phyloP scores from a whole-genome alignment of 1,140 invertebrate species.

The Cyphomyrmex costatus region DNA sequence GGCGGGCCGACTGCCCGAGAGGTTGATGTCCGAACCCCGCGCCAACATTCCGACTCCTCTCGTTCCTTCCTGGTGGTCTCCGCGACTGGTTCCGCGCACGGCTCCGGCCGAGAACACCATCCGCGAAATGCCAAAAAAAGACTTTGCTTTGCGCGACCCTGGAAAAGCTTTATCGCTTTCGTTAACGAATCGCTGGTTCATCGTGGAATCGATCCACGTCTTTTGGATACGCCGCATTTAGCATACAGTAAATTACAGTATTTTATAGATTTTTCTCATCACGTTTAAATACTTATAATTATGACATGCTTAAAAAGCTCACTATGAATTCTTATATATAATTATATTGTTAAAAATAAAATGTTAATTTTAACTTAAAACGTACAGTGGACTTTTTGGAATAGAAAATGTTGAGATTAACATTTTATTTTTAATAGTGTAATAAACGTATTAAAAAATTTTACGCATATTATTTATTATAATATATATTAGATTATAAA shows the following conservation, averaged over 20 bases:
- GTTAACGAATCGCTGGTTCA: constrained; percentile 49
- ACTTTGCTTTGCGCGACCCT: neutral
- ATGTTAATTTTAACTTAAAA: too few relatives aligned
- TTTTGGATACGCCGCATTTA: neutral
- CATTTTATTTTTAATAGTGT: too few relatives aligned
- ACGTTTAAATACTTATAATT: neutral
- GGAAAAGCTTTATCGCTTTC: constrained; percentile 55
- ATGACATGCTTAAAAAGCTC: neutral
- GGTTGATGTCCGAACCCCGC: constrained; percentile 80
- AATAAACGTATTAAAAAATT: neutral
- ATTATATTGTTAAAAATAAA: neutral
- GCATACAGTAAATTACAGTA: neutral
- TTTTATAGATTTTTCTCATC: neutral
- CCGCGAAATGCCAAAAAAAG: constrained; percentile 19
- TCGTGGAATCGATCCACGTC: neutral
- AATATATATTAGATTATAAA: neutral
- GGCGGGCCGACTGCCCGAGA: constrained; percentile 67
- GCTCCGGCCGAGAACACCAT: neutral
- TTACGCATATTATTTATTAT: neutral
- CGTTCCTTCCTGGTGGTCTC: constrained; percentile 74
- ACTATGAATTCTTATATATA: neutral
- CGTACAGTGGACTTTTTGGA: too few relatives aligned
- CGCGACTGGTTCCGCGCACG: constrained; percentile 44
- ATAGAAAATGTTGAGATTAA: too few relatives aligned
- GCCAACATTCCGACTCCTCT: constrained; percentile 80